These are phyloP conservation scores for Thunnus maccoyii DNA, from an alignment of 2,113 vertebrate genomes.

Conservation along the genomic window DNA sequence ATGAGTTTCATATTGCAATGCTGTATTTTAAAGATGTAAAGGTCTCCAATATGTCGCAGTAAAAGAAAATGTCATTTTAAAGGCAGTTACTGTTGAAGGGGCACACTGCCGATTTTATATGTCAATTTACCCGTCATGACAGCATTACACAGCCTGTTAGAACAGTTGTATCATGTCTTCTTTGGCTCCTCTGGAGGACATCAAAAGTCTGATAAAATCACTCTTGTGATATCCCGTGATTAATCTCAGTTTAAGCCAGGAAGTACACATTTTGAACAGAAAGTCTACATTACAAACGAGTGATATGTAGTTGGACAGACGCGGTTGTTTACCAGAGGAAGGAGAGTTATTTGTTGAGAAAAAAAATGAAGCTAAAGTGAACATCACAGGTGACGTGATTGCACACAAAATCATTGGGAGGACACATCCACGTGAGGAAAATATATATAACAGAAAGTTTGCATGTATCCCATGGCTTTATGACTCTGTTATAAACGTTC, in stretches of 20 bases:
- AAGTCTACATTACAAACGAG: neutral
- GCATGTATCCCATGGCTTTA: too few species aligned
- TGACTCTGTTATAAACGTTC: too few species aligned
- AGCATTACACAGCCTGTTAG: neutral
- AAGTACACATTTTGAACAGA: neutral
- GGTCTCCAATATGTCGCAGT: neutral
- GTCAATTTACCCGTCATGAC: neutral
- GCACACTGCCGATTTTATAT: neutral
- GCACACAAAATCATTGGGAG: too few species aligned
- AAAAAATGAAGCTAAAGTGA: neutral
- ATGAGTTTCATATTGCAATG: neutral
- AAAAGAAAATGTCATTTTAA: neutral
- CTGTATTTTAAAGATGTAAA: constrained; percentile 6
- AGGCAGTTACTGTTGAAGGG: neutral
- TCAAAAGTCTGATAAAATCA: neutral
- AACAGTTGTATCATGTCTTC: neutral
- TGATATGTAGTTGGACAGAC: neutral
- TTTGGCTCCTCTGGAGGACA: neutral
- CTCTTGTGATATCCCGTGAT: too few species aligned
- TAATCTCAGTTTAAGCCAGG: neutral
- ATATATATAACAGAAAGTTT: too few species aligned
- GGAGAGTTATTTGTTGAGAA: neutral
- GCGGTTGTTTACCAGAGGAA: neutral
- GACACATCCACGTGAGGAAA: too few species aligned
- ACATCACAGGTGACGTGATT: neutral